A percentile compares a stretch with the other conserved stretches of the same genome.
Evolutionary conservation across 2,113 vertebrate genomes (phyloP).

Genomic region (Silurus meridionalis): DNA sequence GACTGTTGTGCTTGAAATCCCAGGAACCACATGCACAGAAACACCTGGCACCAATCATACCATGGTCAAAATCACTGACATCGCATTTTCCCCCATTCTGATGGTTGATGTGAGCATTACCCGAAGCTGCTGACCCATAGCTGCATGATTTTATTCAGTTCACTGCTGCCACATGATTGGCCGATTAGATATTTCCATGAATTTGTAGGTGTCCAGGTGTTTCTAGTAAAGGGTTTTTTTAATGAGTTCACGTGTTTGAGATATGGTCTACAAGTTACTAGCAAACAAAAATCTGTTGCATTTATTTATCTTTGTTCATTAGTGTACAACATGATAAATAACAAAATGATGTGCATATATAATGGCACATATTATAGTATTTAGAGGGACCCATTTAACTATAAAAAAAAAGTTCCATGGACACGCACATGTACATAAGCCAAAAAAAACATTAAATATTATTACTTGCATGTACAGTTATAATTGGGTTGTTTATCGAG

Average conservation of each 20-base stretch:
- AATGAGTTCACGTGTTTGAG: neutral
- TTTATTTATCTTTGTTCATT: neutral
- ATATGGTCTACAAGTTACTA: neutral
- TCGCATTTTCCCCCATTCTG: neutral
- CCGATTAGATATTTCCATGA: neutral
- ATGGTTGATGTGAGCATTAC: neutral
- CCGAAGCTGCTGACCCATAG: no score
- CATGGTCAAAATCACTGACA: neutral
- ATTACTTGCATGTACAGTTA: neutral
- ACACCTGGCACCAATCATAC: neutral
- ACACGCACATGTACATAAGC: neutral
- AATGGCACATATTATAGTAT: neutral
- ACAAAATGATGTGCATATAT: no score
- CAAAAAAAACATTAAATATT: neutral
- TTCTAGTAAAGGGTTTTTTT: neutral
- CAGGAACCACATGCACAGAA: neutral
- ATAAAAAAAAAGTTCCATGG: neutral
- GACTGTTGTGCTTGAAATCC: neutral
- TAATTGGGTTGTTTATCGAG: neutral
- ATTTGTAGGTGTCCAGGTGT: neutral
- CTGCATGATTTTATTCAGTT: neutral
- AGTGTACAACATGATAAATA: no score
- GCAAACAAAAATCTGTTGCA: neutral
- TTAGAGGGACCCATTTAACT: neutral
- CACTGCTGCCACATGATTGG: neutral